These are phyloP conservation scores for Tragelaphus strepsiceros DNA, from an alignment of 2,113 vertebrate genomes.

Conservation along the genomic window DNA sequence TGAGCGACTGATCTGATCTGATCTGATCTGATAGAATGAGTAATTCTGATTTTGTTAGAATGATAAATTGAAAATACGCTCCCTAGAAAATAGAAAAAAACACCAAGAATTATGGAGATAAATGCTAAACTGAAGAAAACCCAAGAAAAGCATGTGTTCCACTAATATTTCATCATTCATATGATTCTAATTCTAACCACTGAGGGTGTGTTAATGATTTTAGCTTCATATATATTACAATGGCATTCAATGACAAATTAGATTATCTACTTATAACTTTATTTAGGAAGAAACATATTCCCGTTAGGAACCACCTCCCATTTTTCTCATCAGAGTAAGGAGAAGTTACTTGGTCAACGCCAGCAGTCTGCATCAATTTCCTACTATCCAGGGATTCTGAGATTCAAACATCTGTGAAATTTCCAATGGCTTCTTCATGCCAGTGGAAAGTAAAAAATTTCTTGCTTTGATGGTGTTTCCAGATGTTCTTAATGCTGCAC, in stretches of 20 bases:
- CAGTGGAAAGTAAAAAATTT: slow-evolving; percentile 70
- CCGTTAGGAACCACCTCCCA: slow-evolving; percentile 48
- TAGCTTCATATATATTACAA: slow-evolving; percentile 1
- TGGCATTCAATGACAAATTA: slow-evolving; percentile 43
- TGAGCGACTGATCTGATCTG: no score
- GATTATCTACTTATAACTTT: slow-evolving; percentile 61
- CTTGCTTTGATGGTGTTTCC: slow-evolving; percentile 73
- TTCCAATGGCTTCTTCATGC: slow-evolving; percentile 77
- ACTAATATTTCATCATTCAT: neutral
- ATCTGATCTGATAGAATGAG: neutral
- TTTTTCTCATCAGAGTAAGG: slow-evolving; percentile 49
- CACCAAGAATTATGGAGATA: slow-evolving; percentile 27
- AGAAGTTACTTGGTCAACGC: slow-evolving; percentile 72
- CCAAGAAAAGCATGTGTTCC: neutral
- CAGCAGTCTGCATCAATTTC: slow-evolving; percentile 78
- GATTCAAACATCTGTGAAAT: slow-evolving; percentile 75
- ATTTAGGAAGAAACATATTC: slow-evolving; percentile 65
- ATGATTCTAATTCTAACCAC: slow-evolving; percentile 39
- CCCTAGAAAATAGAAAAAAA: neutral
- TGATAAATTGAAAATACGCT: neutral
- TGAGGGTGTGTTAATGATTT: neutral
- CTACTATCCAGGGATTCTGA: slow-evolving; percentile 68
- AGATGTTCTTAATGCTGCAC: slow-evolving; percentile 74
- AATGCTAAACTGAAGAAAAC: neutral
- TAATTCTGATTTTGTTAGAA: slow-evolving; percentile 44